Percentiles rank a stretch among this genome's conserved stretches.
Evolutionary conservation across 2,797 vertebrate species (phyloP).

Genomic region (Pangasius mekongensis): DNA sequence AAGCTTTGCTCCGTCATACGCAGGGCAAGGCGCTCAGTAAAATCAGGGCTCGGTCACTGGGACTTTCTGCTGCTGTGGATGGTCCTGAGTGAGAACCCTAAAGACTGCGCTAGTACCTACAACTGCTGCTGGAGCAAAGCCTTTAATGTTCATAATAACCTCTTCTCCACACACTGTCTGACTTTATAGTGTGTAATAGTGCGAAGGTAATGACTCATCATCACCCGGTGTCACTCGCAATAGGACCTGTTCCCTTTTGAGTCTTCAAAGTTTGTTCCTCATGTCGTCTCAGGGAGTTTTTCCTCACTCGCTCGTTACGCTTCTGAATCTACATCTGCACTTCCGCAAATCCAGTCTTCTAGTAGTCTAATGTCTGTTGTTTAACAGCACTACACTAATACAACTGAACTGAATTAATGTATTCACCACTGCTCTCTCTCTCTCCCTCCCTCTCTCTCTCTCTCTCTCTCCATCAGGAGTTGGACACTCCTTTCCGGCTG

Average conservation of each 20-base stretch:
- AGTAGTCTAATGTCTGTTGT: no score
- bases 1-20: neutral
- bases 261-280: no score
- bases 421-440: neutral
- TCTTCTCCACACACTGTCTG: neutral
- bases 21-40: neutral
- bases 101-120: no score
- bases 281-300: no score
- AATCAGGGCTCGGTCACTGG: neutral
- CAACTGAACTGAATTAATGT: neutral
- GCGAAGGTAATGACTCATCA: neutral
- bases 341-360: neutral
- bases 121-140: no score
- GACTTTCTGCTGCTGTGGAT: neutral
- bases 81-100: no score
- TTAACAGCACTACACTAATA: neutral
- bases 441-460: no score
- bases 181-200: neutral
- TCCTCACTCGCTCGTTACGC: neutral
- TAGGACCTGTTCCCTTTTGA: no score
- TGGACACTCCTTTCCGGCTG: slow-evolving; percentile 92
- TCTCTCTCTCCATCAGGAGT: slow-evolving; percentile 74
- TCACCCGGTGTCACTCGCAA: no score
- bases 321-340: neutral
- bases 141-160: no score